A percentile compares a stretch with the other conserved stretches of the same genome.
Conservation (phyloP, 2,888 invertebrate genomes). For the Polietes domitor region DNA sequence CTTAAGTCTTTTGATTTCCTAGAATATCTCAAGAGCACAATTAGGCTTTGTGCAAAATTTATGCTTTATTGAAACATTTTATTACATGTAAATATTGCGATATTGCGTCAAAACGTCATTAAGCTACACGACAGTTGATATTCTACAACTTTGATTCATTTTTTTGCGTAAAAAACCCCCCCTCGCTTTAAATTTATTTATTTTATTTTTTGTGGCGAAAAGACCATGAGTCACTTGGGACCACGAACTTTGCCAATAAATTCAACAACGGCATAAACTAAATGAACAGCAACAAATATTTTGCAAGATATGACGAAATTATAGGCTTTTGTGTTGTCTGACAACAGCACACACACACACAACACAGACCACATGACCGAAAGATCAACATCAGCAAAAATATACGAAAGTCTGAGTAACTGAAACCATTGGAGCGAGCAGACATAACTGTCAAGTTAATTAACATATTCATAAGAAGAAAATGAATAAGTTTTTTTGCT, state of each 20-base stretch:
- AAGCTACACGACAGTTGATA: neutral
- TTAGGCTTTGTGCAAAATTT: neutral
- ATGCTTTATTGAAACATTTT: neutral
- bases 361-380: neutral
- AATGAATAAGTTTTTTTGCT: neutral
- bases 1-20: neutral
- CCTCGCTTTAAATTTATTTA: neutral
- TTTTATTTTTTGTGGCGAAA: neutral
- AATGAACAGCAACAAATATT: neutral
- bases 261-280: neutral
- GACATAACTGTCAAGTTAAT: conserved; percentile 51
- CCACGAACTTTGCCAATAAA: neutral
- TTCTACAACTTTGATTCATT: neutral
- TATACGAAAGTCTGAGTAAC: neutral
- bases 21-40: neutral
- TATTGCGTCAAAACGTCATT: neutral
- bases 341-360: neutral
- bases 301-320: conserved; percentile 57
- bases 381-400: neutral
- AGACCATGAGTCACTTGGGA: neutral
- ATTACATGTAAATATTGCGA: neutral
- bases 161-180: neutral
- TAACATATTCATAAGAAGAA: conserved; percentile 45
- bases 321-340: conserved; percentile 15
- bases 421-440: neutral